Percentiles rank a stretch among this genome's conserved stretches.
phyloP scores from a whole-genome alignment of 92 coral and sea anemone species.

The Epizoanthus illoricatus region DNA sequence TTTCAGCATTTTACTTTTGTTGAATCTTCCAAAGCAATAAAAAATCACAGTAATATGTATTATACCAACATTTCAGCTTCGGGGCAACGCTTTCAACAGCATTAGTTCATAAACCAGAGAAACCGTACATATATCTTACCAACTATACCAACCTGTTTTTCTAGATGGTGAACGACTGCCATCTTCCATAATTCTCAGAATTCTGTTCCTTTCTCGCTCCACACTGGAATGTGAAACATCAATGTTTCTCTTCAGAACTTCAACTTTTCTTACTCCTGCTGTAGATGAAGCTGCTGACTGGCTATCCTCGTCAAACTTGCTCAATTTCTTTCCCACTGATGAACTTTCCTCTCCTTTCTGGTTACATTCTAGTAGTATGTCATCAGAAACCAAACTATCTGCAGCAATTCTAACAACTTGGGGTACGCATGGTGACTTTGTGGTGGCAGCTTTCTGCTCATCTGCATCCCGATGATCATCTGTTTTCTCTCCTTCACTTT shows the following conservation, averaged over 20 bases:
- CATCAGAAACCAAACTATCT: slow-evolving; percentile 39
- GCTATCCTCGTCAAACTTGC: neutral
- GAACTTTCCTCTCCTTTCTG: neutral
- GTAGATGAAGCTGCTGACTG: neutral
- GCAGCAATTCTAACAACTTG: slow-evolving; percentile 30
- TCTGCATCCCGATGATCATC: neutral
- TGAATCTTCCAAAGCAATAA: too few species aligned
- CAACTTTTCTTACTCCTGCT: slow-evolving; percentile 8
- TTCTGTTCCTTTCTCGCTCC: slow-evolving; percentile 9
- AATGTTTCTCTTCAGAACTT: neutral
- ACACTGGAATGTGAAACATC: neutral
- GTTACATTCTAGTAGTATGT: neutral
- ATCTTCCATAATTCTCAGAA: slow-evolving; percentile 4
- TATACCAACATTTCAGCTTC: neutral
- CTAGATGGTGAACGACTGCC: neutral
- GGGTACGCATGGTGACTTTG: neutral
- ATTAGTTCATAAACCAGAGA: too few species aligned
- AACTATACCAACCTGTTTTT: slow-evolving; percentile 5
- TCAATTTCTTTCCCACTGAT: neutral
- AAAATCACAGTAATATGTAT: too few species aligned
- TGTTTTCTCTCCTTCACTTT: neutral
- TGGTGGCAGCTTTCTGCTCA: neutral
- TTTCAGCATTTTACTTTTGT: neutral
- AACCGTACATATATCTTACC: too few species aligned
- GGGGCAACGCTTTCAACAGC: neutral